Percentiles rank a stretch among this genome's conserved stretches.
Evolutionary conservation across 2,797 vertebrate genomes (phyloP).

Genomic region (Salarias fasciatus): DNA sequence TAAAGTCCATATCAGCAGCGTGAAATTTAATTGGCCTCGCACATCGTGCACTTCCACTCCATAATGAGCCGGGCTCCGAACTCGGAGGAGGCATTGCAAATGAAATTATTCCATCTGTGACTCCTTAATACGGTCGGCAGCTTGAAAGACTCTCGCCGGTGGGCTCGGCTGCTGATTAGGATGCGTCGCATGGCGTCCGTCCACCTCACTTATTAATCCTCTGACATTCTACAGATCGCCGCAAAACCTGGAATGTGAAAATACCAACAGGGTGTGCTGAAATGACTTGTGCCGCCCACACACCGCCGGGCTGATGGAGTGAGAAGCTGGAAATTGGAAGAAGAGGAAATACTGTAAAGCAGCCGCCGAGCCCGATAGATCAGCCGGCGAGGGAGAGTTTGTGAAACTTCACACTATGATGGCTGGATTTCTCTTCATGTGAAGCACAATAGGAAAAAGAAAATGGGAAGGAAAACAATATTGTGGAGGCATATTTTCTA

Average conservation of each 20-base stretch:
- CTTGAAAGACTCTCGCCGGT: conserved; percentile 54
- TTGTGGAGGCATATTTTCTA: too few species aligned
- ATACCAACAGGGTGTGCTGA: conserved; percentile 48
- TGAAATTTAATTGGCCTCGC: conserved; percentile 43
- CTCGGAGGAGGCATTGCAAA: conserved; percentile 38
- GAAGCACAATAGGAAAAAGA: too few species aligned
- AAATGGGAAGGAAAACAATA: too few species aligned
- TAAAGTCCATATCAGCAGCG: conserved; percentile 22
- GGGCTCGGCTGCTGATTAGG: conserved; percentile 61
- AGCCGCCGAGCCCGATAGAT: not conserved
- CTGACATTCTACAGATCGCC: conserved; percentile 73
- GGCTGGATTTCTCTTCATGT: too few species aligned
- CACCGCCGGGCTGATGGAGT: conserved; percentile 28
- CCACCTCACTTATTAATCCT: conserved; percentile 67
- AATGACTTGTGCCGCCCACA: conserved; percentile 53
- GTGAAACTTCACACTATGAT: too few species aligned
- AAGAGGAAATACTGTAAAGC: conserved; percentile 12
- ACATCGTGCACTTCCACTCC: conserved; percentile 24
- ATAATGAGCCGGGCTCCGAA: conserved; percentile 49
- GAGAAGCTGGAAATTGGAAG: conserved; percentile 20
- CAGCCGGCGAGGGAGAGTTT: too few species aligned
- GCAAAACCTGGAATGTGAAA: conserved; percentile 63
- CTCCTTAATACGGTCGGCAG: conserved; percentile 39
- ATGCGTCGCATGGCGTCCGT: conserved; percentile 52
- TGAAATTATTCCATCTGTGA: conserved; percentile 65